Percentiles rank a stretch among this genome's conserved stretches.
These are phyloP conservation scores for Melanostoma mellinum DNA, from an alignment of 2,888 invertebrate species.

Conservation along the genomic window DNA sequence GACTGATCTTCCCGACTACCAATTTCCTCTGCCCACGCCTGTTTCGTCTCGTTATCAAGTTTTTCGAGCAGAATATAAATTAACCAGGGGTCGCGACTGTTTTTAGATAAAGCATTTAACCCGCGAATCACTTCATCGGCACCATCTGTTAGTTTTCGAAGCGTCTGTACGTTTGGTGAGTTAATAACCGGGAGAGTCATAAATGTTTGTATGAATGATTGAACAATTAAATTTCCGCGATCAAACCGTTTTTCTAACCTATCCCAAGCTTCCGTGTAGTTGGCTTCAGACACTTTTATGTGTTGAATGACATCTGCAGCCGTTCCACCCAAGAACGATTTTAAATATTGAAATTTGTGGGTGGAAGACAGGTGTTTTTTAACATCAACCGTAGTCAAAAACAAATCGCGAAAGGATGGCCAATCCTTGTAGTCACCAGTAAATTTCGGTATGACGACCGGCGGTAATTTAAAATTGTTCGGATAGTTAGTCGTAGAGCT, in stretches of 20 bases:
- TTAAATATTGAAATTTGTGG: constrained; percentile 65
- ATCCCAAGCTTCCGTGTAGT: constrained; percentile 55
- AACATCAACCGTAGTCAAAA: constrained; percentile 41
- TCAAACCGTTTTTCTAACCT: constrained; percentile 57
- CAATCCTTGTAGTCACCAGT: constrained; percentile 60
- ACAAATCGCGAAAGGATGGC: constrained; percentile 65
- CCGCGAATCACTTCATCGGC: too few species aligned
- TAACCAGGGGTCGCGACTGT: too few species aligned
- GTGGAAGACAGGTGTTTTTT: constrained; percentile 40
- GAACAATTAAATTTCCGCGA: constrained; percentile 49
- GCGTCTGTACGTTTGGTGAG: not conserved
- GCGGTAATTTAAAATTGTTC: constrained; percentile 21
- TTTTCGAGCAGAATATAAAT: constrained; percentile 8
- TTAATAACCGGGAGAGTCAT: constrained; percentile 21
- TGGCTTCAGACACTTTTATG: constrained; percentile 49
- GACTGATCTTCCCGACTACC: not conserved
- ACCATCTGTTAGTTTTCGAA: too few species aligned
- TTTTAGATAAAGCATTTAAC: too few species aligned
- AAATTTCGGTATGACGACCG: constrained; percentile 50
- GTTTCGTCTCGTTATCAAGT: constrained; percentile 21
- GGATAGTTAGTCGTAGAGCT: not conserved
- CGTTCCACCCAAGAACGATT: constrained; percentile 48
- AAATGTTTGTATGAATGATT: constrained; percentile 55
- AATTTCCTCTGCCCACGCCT: constrained; percentile 11
- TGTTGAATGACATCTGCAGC: constrained; percentile 56